phyloP scores from a whole-genome alignment of 2,797 vertebrate species.

The Aotus griseimembra region DNA sequence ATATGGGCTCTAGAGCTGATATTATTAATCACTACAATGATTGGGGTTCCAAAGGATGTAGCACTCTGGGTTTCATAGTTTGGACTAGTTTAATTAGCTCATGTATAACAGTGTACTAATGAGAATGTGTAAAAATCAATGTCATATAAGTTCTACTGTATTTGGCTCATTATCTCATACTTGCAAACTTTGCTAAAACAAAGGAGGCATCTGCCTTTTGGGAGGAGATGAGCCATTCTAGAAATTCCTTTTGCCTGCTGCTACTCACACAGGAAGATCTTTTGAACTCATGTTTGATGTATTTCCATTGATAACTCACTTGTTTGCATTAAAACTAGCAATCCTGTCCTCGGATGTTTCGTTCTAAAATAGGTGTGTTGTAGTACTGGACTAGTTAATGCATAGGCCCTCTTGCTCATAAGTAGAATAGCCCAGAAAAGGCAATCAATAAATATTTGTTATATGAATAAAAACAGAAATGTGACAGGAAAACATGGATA shows the following conservation, averaged over 20 bases:
- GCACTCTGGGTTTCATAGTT: neutral
- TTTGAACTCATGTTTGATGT: neutral
- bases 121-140: neutral
- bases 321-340: constrained; percentile 6
- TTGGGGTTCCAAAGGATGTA: neutral
- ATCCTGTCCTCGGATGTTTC: neutral
- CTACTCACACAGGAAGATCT: neutral
- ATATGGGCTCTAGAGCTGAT: neutral
- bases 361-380: neutral
- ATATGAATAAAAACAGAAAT: constrained; percentile 12
- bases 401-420: neutral
- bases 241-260: neutral
- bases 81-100: neutral
- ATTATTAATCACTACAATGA: neutral
- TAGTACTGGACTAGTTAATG: neutral
- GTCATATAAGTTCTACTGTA: neutral
- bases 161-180: neutral
- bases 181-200: neutral
- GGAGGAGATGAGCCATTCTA: neutral
- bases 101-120: neutral
- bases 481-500: neutral
- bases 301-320: neutral
- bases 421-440: neutral
- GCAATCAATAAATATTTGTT: neutral
- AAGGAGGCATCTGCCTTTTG: neutral